Evolutionary conservation across 2,797 vertebrate species (phyloP), one percentile per base, ranked within the genome.

Genomic region (Sciurus vulgaris): DNA sequence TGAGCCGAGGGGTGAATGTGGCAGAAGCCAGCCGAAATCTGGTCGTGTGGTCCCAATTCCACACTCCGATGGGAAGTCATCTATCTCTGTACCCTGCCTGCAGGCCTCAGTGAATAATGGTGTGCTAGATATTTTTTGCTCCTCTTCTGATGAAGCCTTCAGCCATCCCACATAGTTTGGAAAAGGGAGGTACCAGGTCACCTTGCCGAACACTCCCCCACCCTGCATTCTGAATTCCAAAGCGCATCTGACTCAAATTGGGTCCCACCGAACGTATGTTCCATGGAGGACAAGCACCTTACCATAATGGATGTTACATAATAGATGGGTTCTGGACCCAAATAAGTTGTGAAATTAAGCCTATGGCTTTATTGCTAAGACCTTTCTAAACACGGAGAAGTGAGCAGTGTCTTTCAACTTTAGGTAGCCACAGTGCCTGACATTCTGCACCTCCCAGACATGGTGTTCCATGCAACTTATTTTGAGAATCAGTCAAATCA

Each of bases 321-420:
- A 59, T 74, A 77, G 59, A 51, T 88, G 26, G 38, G 24, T 28
- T 88, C 51, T 76, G 49, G 35, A n/a, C 15, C 73, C 69, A 51
- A 65, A 9, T n/a, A 59, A 92, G 44, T 54, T 54, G 65, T 18
- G 17, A 15, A 59, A 92, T 79, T 47, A 73, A 86, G 65, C 5
- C 20, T 24, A 33, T 44, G 28, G 61, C 77, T 85, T 83, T 82
- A 44, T 44, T 12, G 12, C 33, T 83, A 65, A 87, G 30, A 63
- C 12, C 30, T 59, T 93, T 93, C 28, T 83, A 63, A 81, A 65
- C 30, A 67, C 1, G 30, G 30, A 78, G 6, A 79, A 54, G n/a
- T 69, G 38, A 88, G 54, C 14, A 82, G 35, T 82, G 26, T 18
- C 85, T 84, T 69, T 85, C 51, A 95, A 69, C 77, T 87, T 79